phyloP scores from a whole-genome alignment of 1,140 invertebrate species.

The Mya arenaria region DNA sequence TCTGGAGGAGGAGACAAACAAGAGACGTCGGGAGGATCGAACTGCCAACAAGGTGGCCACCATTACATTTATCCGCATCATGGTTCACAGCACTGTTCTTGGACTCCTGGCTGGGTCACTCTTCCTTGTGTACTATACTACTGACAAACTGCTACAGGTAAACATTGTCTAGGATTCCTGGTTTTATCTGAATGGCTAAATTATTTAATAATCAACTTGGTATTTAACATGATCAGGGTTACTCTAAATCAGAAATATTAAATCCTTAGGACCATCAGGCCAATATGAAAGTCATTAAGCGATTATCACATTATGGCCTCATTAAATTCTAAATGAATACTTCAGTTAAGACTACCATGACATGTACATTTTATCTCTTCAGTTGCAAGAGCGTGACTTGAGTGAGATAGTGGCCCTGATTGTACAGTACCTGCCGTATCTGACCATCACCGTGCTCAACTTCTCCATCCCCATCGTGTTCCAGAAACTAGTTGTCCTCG shows the following conservation, averaged over 20 bases:
- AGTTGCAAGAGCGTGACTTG: conserved; percentile 64
- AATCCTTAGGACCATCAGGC: too few relatives aligned
- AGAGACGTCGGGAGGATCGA: conserved; percentile 25
- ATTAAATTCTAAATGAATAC: too few relatives aligned
- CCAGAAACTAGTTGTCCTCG: conserved; percentile 84
- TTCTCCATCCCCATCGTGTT: conserved; percentile 85
- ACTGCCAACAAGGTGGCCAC: conserved; percentile 51
- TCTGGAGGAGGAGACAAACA: conserved; percentile 63
- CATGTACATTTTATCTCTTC: too few relatives aligned
- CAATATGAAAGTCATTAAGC: too few relatives aligned
- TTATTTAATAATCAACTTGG: too few relatives aligned
- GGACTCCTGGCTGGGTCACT: conserved; percentile 84
- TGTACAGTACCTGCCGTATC: conserved; percentile 88
- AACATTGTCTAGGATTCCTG: too few relatives aligned
- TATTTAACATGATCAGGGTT: too few relatives aligned
- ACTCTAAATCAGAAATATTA: too few relatives aligned
- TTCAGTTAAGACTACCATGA: too few relatives aligned
- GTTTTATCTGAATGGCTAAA: too few relatives aligned
- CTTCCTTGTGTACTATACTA: conserved; percentile 86
- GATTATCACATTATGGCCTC: too few relatives aligned
- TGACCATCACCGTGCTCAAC: conserved; percentile 90
- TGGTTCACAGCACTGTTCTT: conserved; percentile 86
- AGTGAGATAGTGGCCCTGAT: conserved; percentile 79
- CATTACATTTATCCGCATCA: conserved; percentile 63
- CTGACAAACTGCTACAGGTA: conserved; percentile 83